A percentile compares a stretch with the other conserved stretches of the same genome.
Conservation (phyloP, 2,888 invertebrate species). For the Craniophora ligustri region DNA sequence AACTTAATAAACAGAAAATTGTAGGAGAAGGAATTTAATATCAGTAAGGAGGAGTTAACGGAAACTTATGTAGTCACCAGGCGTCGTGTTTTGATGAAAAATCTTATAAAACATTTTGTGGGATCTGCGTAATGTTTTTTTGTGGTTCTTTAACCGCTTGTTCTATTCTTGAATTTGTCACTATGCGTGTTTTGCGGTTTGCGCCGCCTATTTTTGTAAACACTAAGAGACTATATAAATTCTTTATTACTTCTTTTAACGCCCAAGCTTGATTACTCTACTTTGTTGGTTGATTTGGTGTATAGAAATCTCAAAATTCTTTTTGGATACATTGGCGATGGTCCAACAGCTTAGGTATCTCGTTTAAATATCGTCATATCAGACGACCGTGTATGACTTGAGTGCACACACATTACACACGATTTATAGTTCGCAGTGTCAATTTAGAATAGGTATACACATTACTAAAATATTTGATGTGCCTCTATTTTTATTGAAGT, state of each 20-base stretch:
- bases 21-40: slow-evolving; percentile 29
- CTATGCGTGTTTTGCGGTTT: slow-evolving; percentile 46
- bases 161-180: slow-evolving; percentile 40
- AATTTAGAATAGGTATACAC: slow-evolving; percentile 60
- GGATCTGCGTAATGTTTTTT: slow-evolving; percentile 49
- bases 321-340: slow-evolving; percentile 75
- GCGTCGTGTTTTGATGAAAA: slow-evolving; percentile 48
- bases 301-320: slow-evolving; percentile 59
- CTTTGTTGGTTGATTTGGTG: slow-evolving; percentile 32
- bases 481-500: slow-evolving; percentile 29
- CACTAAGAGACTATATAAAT: slow-evolving; percentile 12
- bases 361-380: slow-evolving; percentile 76
- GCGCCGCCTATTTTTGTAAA: slow-evolving; percentile 24
- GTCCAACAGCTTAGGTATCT: slow-evolving; percentile 75
- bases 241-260: slow-evolving; percentile 23
- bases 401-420: slow-evolving; percentile 75
- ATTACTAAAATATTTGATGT: slow-evolving; percentile 35
- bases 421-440: slow-evolving; percentile 75
- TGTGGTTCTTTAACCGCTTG: slow-evolving; percentile 54
- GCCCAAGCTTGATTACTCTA: slow-evolving; percentile 31
- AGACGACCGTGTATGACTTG: slow-evolving; percentile 72
- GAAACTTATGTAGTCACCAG: slow-evolving; percentile 41
- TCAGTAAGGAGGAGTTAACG: slow-evolving; percentile 45
- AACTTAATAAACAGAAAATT: slow-evolving; percentile 14
- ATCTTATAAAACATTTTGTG: slow-evolving; percentile 52